Evolutionary conservation across 2,888 invertebrate species (phyloP), one percentile per base, ranked within the genome.

Genomic region (Oegoconia quadripuncta): DNA sequence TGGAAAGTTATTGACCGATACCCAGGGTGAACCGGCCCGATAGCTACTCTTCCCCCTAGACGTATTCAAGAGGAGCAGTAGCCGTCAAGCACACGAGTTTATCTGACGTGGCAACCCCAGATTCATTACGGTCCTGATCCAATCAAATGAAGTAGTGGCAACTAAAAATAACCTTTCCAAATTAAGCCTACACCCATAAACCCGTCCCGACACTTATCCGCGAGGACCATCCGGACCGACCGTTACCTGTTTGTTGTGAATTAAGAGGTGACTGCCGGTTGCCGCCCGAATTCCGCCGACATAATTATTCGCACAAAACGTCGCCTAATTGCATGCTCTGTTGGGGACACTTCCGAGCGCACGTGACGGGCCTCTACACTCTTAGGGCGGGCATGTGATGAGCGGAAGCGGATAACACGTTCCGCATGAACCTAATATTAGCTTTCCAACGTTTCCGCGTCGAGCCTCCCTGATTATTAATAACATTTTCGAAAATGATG

Each of bases 301-400:
- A 72, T 78, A 79, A 81, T 80, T 81, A 80, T 79, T 76, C 76
- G 74, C 66, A 74, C 80, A 79, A 77, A 82, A 81, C 74, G 72
- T 66, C 55, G 71, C 68, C 75, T 82, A 82, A 82, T 82, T 82
- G 82, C 81, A 74, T 69, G 70, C 71, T 66, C 76, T 80, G 80
- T 67, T 61, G 66, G 64, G 73, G 76, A 80, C 77, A 77, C 66
- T 74, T 69, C 63, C 56, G 55, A 55, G 66, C 58, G 67, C 64
- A 67, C 71, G 73, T 77, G 76, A 74, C 70, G 64, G 63, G 64
- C 54, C 55, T 53, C 53, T 52, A 58, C 45, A 50, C 41, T 23
- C 27, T 32, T 33, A 35, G 26, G 46, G 50, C 44, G 47, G 50
- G 39, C 12, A 41, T 37, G 34, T 36, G 41, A 42, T 30, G 22